Conservation (phyloP, 2,888 invertebrate genomes). For the Pollenia angustigena region DNA sequence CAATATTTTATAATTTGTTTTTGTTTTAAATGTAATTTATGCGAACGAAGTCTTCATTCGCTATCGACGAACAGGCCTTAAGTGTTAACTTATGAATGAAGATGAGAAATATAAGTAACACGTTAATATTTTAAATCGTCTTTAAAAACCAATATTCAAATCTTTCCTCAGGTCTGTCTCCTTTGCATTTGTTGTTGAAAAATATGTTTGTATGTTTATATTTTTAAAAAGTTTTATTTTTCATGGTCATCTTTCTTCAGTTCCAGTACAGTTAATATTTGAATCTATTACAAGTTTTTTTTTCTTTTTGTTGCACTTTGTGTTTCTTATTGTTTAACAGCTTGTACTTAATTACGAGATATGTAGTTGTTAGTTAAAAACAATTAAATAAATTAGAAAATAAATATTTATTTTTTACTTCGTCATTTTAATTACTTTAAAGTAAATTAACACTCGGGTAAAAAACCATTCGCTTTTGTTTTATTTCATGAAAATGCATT, state of each 20-base stretch:
- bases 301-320: not conserved
- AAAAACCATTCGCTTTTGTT: too few species aligned
- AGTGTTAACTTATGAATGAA: not conserved
- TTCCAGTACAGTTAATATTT: constrained; percentile 9
- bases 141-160: not conserved
- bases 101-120: not conserved
- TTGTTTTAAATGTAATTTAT: too few species aligned
- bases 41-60: too few species aligned
- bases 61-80: too few species aligned
- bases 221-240: not conserved
- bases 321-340: not conserved
- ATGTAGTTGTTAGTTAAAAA: not conserved
- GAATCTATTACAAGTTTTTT: constrained; percentile 1
- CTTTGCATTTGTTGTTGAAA: not conserved
- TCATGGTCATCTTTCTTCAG: not conserved
- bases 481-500: not conserved
- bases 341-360: not conserved
- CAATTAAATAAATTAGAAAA: constrained; percentile 26
- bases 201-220: not conserved
- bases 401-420: constrained; percentile 31
- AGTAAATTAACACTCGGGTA: not conserved
- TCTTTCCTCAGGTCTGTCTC: too few species aligned
- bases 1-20: too few species aligned
- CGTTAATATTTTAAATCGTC: not conserved
- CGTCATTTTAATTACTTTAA: not conserved